Evolutionary conservation across 2,888 invertebrate genomes (phyloP).

Genomic region (Sinodicranocentrus sp.): DNA sequence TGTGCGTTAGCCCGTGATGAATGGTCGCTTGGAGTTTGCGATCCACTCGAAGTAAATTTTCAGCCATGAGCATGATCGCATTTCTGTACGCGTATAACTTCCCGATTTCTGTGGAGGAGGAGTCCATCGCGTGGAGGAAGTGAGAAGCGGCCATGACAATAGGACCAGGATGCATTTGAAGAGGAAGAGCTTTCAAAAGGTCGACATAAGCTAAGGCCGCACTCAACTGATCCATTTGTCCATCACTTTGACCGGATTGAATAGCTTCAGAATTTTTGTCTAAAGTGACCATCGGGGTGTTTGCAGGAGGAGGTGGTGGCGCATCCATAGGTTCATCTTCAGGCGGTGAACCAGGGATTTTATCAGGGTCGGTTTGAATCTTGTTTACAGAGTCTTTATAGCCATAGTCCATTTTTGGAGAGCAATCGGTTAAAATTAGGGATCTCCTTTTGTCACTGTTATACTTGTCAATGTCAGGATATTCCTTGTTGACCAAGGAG

Average conservation of each 20-base stretch:
- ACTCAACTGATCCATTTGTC: constrained; percentile 61
- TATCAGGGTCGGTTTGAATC: constrained; percentile 62
- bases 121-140: constrained; percentile 71
- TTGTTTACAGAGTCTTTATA: constrained; percentile 67
- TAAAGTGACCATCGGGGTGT: constrained; percentile 70
- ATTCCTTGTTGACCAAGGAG: constrained; percentile 54
- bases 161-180: constrained; percentile 68
- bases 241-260: constrained; percentile 47
- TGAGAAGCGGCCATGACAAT: constrained; percentile 73
- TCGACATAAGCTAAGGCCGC: constrained; percentile 72
- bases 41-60: constrained; percentile 69
- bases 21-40: constrained; percentile 67
- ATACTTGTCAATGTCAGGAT: constrained; percentile 63
- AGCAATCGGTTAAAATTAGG: constrained; percentile 64
- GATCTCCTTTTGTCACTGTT: constrained; percentile 59
- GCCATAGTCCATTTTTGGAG: constrained; percentile 69
- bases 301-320: constrained; percentile 61
- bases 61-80: constrained; percentile 70
- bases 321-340: constrained; percentile 52
- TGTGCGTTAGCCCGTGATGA: constrained; percentile 72
- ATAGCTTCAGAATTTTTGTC: constrained; percentile 71
- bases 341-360: constrained; percentile 62
- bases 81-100: constrained; percentile 69
- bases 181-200: constrained; percentile 70
- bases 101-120: constrained; percentile 33